Conservation (phyloP, 2,797 vertebrate genomes). For the Mico argentatus region DNA sequence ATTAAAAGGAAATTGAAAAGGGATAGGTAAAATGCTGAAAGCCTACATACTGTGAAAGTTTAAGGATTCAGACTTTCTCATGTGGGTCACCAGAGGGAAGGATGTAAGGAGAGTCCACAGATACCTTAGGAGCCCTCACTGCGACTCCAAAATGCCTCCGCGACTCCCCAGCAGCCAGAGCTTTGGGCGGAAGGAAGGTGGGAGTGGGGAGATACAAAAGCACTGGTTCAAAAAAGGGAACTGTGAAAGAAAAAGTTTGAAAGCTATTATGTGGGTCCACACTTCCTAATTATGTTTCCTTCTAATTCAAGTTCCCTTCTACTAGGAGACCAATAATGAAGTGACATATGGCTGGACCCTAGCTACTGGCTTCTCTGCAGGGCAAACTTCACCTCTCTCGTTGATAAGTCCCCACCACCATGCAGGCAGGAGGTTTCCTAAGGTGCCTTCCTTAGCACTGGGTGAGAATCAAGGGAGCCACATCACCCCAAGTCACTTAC, state of each 20-base stretch:
- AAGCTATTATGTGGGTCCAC: not conserved
- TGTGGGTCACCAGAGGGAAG: not conserved
- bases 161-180: not conserved
- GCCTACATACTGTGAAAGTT: not conserved
- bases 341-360: not conserved
- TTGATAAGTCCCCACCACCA: not conserved
- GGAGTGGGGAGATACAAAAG: not conserved
- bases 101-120: not conserved
- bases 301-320: not conserved
- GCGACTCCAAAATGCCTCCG: not conserved
- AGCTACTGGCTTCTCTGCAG: not conserved
- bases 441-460: not conserved
- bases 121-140: not conserved
- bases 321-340: not conserved
- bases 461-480: not conserved
- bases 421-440: not conserved
- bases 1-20: constrained; percentile 43
- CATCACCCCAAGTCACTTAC: not conserved
- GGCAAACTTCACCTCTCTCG: not conserved
- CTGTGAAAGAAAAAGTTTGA: not conserved
- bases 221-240: not conserved
- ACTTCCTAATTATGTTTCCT: not conserved
- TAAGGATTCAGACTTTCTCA: not conserved
- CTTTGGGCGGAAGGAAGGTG: not conserved
- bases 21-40: not conserved